Evolutionary conservation across 2,888 invertebrate species (phyloP).

Genomic region (Odontothrips loti): DNA sequence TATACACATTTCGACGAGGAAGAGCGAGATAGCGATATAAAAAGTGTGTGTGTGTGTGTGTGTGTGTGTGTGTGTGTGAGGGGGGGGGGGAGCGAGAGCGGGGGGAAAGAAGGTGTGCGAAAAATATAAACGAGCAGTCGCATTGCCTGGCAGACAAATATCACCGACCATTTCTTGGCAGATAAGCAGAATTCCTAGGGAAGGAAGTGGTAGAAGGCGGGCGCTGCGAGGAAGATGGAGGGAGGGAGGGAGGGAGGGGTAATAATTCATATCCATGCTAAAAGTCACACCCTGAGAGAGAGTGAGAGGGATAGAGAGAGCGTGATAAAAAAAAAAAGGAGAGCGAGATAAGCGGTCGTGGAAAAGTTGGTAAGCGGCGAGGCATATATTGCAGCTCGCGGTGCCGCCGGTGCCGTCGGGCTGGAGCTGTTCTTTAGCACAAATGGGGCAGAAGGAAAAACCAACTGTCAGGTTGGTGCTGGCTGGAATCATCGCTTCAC

Average conservation of each 20-base stretch:
- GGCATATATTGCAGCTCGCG: not conserved
- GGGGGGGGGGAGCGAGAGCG: not conserved
- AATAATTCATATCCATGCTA: slow-evolving; percentile 18
- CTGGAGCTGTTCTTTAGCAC: not conserved
- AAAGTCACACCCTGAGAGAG: not conserved
- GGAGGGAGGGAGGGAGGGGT: not conserved
- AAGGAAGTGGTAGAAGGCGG: not conserved
- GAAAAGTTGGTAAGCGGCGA: slow-evolving; percentile 11
- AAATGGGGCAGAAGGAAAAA: not conserved
- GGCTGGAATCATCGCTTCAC: too few species aligned
- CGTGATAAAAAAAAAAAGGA: not conserved
- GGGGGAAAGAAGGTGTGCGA: not conserved
- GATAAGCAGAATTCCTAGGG: not conserved
- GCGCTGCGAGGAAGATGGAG: not conserved
- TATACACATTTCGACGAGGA: too few species aligned
- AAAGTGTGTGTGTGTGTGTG: too few species aligned
- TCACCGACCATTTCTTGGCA: not conserved
- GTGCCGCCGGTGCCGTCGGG: not conserved
- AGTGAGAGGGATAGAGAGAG: not conserved
- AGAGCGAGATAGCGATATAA: too few species aligned
- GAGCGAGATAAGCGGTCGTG: slow-evolving; percentile 1
- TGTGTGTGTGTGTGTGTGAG: too few species aligned
- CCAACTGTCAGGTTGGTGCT: too few species aligned
- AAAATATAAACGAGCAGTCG: not conserved
- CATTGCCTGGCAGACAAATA: not conserved